Evolutionary conservation across 2,797 vertebrate genomes (phyloP).

Genomic region (Mus caroli): DNA sequence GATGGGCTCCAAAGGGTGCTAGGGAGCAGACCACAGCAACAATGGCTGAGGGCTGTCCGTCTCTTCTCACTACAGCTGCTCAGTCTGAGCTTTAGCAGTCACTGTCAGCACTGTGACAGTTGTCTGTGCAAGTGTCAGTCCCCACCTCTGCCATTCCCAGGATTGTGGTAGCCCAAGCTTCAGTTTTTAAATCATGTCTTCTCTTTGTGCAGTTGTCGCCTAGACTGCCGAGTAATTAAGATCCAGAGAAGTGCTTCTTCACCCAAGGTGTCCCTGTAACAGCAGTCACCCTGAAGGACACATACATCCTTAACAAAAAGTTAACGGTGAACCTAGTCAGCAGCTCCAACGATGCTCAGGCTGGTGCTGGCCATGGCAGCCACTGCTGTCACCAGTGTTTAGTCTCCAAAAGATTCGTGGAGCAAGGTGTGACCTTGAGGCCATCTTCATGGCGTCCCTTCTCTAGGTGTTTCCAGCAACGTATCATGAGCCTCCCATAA

Average conservation of each 20-base stretch:
- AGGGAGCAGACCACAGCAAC: background rate
- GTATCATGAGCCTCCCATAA: too few relatives aligned
- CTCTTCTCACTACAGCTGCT: background rate
- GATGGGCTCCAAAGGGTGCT: rapidly evolving
- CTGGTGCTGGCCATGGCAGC: background rate
- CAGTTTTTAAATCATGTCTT: background rate
- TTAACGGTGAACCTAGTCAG: background rate
- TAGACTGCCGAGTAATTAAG: background rate
- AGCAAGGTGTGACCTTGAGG: too few relatives aligned
- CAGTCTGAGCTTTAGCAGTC: rapidly evolving
- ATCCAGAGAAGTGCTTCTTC: background rate
- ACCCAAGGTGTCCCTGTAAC: background rate
- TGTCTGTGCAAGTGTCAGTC: too few relatives aligned
- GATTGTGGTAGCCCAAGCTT: background rate
- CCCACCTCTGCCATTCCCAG: background rate
- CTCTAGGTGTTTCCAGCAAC: too few relatives aligned
- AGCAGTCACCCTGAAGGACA: background rate
- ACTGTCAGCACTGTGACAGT: background rate
- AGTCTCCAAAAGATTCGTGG: background rate
- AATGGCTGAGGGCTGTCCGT: background rate
- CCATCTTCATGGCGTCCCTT: too few relatives aligned
- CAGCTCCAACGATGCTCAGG: background rate
- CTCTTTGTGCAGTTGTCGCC: background rate
- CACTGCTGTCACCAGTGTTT: background rate
- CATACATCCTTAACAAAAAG: background rate